Conservation (phyloP, 2,888 invertebrate species). For the Drosophila fungiperda region DNA sequence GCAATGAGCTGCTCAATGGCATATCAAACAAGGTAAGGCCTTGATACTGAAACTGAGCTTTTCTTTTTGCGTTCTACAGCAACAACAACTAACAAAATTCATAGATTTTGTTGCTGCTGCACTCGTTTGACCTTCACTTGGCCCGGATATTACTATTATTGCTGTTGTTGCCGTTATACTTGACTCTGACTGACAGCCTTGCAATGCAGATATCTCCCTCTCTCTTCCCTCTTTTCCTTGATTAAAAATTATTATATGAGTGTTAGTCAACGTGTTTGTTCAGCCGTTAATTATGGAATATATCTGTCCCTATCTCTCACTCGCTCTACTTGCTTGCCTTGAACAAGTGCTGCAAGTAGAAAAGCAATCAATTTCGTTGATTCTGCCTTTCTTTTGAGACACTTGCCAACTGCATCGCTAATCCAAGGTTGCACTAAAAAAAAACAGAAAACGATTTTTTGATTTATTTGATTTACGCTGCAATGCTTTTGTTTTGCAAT, state of each 20-base stretch:
- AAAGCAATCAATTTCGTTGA: slow-evolving; percentile 48
- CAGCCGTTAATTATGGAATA: slow-evolving; percentile 48
- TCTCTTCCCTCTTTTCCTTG: slow-evolving; percentile 52
- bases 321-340: neutral
- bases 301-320: neutral
- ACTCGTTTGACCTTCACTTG: slow-evolving; percentile 76
- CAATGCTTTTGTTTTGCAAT: slow-evolving; percentile 1
- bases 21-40: slow-evolving; percentile 85
- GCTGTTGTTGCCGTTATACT: slow-evolving; percentile 53
- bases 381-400: slow-evolving; percentile 6
- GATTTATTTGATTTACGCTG: neutral
- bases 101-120: slow-evolving; percentile 59
- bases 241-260: slow-evolving; percentile 68
- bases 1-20: slow-evolving; percentile 86
- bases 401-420: slow-evolving; percentile 27
- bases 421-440: slow-evolving; percentile 15
- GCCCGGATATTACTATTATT: slow-evolving; percentile 48
- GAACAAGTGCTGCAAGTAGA: slow-evolving; percentile 8
- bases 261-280: slow-evolving; percentile 11
- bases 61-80: slow-evolving; percentile 41
- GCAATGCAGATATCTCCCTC: slow-evolving; percentile 29
- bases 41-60: slow-evolving; percentile 67
- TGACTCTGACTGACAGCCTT: slow-evolving; percentile 53
- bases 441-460: neutral
- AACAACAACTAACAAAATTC: slow-evolving; percentile 44